phyloP scores from a whole-genome alignment of 2,888 invertebrate genomes.

The Seladonia tumulorum region DNA sequence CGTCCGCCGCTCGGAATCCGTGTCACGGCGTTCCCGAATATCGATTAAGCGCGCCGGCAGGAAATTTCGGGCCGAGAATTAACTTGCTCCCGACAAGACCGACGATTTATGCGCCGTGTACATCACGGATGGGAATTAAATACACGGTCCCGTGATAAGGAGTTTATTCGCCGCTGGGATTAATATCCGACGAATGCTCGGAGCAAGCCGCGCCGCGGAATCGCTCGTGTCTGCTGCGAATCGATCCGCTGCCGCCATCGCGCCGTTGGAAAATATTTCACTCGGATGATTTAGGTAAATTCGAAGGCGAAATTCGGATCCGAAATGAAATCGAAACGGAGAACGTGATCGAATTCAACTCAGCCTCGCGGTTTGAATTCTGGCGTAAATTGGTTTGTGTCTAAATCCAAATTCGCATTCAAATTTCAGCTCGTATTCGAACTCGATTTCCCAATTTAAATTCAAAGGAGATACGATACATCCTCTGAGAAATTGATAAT shows the following conservation, averaged over 20 bases:
- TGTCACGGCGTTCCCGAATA: conserved; percentile 21
- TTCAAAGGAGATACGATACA: not conserved
- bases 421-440: not conserved
- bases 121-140: conserved; percentile 23
- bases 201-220: not conserved
- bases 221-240: not conserved
- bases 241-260: not conserved
- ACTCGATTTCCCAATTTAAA: not conserved
- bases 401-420: not conserved
- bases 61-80: conserved; percentile 45
- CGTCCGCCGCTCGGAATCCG: conserved; percentile 19
- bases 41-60: conserved; percentile 33
- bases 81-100: conserved; percentile 10
- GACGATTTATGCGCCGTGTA: conserved; percentile 30
- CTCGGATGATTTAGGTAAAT: not conserved
- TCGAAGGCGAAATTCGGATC: not conserved
- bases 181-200: conserved; percentile 25
- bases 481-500: no score
- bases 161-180: conserved; percentile 27
- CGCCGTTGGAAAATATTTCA: not conserved
- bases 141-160: conserved; percentile 22
- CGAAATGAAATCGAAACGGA: not conserved
- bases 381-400: not conserved
- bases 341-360: not conserved
- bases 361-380: not conserved